Base-by-base conservation (phyloP, 2,888 invertebrate genomes). In the Parelbella ahira region DNA sequence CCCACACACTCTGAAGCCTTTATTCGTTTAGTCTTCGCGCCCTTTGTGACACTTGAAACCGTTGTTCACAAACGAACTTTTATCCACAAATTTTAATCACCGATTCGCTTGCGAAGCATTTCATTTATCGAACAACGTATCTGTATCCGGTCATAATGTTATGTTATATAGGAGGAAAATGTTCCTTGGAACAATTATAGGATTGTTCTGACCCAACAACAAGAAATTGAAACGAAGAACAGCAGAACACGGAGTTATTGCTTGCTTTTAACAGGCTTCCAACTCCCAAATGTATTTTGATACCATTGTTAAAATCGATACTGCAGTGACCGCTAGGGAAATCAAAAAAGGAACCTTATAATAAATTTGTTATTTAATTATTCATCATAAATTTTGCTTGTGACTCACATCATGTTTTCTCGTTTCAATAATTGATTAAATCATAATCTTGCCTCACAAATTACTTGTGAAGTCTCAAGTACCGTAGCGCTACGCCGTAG, bases 41-140 rank as follows among this genome's bases (percentile, higher is more conserved):
- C 83, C 82, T 83, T 79, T 83, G 82, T 83, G 81, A 83, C 79
- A 86, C 83, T 83, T 66, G 69, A 82, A 78, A 79, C 81, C 75
- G 74, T 82, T 81, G 80, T 78, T 75, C 76, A 64, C 66, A 68
- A 73, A 72, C 68, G 66, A 72, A 72, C 71, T 69, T 53, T 55
- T 56, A n/a, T 54, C 42, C 48, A 48, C 47, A 50, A 49, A 47
- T 50, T 49, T 49, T 43, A 45, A 33, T 42, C 36, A 32, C 44
- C 19, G 28, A 44, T 27, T 27, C 18, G 11, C 15, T 27, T 19
- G 10, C 36, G 5, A 15, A 10, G 5, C 10, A 3, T 15, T 15
- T 15, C 15, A 15, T 4, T 15, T 3, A 15, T 15, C n/a, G n/a
- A n/a, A 39, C 38, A 42, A n/a, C n/a, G n/a, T n/a, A n/a, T n/a